Percentiles rank a stretch among this genome's conserved stretches.
These are phyloP conservation scores for Thinocorus orbignyianus DNA, from an alignment of 2,113 vertebrate species.

Conservation along the genomic window DNA sequence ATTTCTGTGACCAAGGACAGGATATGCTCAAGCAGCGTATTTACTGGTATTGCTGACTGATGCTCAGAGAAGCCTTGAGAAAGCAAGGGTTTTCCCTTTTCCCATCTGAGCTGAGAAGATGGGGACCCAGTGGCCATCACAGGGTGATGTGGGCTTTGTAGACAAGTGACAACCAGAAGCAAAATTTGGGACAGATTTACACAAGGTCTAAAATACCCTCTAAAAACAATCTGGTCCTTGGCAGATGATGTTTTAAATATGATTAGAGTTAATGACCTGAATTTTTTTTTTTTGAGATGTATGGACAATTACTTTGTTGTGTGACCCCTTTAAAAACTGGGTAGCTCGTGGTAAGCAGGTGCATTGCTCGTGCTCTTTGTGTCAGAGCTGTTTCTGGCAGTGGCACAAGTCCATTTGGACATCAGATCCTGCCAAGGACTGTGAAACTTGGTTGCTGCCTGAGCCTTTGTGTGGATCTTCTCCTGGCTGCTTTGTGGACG, in stretches of 20 bases:
- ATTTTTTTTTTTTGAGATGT: neutral
- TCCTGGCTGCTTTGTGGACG: neutral
- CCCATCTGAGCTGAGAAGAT: neutral
- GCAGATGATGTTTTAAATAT: neutral
- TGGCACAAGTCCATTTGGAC: neutral
- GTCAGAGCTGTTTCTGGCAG: neutral
- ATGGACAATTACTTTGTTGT: neutral
- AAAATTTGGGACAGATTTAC: neutral
- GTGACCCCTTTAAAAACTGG: neutral
- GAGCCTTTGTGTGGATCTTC: neutral
- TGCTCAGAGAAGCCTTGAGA: neutral
- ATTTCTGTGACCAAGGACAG: neutral
- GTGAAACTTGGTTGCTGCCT: neutral
- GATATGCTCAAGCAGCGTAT: neutral
- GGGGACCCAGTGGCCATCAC: rapidly evolving
- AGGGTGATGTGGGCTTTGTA: neutral
- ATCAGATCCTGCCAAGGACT: neutral
- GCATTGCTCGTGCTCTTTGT: neutral
- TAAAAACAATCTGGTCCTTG: neutral
- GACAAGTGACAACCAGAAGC: neutral
- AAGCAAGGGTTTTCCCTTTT: neutral
- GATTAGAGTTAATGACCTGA: neutral
- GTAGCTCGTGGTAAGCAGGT: neutral
- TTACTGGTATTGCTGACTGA: neutral
- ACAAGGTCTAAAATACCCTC: neutral